Evolutionary conservation across 1,140 invertebrate species (phyloP).

Genomic region (Schmidtea mediterranea): DNA sequence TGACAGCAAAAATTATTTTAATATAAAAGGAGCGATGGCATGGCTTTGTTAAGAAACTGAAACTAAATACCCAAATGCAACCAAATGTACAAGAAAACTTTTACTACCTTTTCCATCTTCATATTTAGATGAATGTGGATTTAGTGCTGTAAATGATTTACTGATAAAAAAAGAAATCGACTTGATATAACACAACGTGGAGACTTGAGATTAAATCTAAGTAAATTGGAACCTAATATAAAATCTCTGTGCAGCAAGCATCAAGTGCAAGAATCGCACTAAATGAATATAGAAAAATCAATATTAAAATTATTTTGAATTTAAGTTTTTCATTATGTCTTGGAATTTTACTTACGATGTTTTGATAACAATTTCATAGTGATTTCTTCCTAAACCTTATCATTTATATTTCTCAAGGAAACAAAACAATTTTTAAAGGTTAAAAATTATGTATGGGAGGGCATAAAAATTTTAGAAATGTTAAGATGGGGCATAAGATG

Average conservation of each 20-base stretch:
- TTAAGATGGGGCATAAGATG: no score
- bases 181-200: neutral
- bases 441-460: no score
- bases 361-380: no score
- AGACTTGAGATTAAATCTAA: constrained; percentile 5
- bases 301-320: no score
- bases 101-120: constrained; percentile 1
- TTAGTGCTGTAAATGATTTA: no score
- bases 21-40: neutral
- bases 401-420: no score
- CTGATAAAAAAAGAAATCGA: no score
- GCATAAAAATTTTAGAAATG: no score
- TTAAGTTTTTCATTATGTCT: no score
- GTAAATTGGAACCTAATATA: constrained; percentile 4
- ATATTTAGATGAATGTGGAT: neutral
- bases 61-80: constrained; percentile 4
- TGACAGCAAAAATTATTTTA: constrained; percentile 1
- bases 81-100: neutral
- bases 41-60: constrained; percentile 3
- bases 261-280: constrained; percentile 5
- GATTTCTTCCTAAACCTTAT: no score
- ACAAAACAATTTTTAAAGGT: no score
- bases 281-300: constrained; percentile 1
- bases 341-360: no score
- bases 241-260: constrained; percentile 6